Base-by-base conservation (phyloP, 2,113 vertebrate species). In the Brachyhypopomus occidentalis region DNA sequence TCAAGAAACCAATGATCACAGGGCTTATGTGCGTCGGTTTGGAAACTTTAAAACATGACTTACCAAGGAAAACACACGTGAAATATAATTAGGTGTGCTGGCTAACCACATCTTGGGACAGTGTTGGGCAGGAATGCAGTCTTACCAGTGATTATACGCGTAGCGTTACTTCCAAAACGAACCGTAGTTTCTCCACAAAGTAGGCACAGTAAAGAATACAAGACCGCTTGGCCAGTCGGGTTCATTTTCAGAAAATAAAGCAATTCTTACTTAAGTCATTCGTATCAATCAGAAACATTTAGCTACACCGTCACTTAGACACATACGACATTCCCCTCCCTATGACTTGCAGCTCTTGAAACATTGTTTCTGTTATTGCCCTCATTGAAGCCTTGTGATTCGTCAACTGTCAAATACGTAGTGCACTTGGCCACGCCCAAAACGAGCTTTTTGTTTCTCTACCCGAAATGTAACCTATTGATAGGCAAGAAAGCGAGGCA, bases 191-290 rank as follows among this genome's bases (percentile, higher is more conserved):
- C 77, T 55, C 87, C 87, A 41, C 84, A 58, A 72, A 88, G 81
- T 73, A 89, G 84, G 73, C 75, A 72, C 38, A 92, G 79, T 85
- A 83, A 89, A 78, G 90, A 67, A 30, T 80, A 89, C 85, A 91
- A 77, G 72, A 85, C 62, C 59, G 81, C 67, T 74, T 11, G 76
- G 45, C 72, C 27, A 11, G 25, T 12, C 60, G 79, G 87, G 80
- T 66, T 59, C 91, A 90, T 92, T 73, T 23, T 89, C 75, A 38
- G 8, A 59, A 41, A 77, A 30, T 3, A 58, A 17, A 48, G 58
- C 58, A 3, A 2, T 6, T 80, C 45, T 14, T n/a, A 45, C 70
- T 11, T 71, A 72, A 80, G 20, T 85, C 90, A 89, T 86, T 84
- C 77, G 79, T 64, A 25, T 72, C 20, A 16, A 34, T n/a, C 19